Evolutionary conservation across 2,888 invertebrate species (phyloP).

Genomic region (Lissonota sp.): DNA sequence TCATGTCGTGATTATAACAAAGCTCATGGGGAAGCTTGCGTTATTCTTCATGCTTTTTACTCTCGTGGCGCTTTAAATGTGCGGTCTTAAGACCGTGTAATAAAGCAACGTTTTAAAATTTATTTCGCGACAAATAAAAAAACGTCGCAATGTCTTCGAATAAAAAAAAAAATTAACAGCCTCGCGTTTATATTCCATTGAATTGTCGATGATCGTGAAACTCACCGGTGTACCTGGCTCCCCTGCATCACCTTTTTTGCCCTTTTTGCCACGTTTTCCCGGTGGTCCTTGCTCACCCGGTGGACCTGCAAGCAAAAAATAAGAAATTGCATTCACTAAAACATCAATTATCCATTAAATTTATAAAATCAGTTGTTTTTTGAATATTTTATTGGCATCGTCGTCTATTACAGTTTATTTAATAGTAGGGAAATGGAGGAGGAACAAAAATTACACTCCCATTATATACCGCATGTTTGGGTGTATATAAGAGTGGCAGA

Average conservation of each 20-base stretch:
- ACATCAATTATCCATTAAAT: no score
- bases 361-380: no score
- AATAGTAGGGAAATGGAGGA: neutral
- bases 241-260: conserved; percentile 94
- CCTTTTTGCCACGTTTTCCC: conserved; percentile 95
- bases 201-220: conserved; percentile 69
- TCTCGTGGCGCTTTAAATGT: conserved; percentile 54
- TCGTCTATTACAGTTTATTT: no score
- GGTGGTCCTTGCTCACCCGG: conserved; percentile 93
- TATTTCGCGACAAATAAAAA: neutral
- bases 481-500: conserved; percentile 5
- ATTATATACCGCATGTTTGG: conserved; percentile 3
- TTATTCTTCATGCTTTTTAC: conserved; percentile 44
- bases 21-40: conserved; percentile 2
- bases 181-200: conserved; percentile 23
- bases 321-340: conserved; percentile 63
- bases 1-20: neutral
- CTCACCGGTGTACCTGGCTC: conserved; percentile 92
- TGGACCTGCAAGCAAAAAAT: conserved; percentile 85
- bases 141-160: conserved; percentile 9
- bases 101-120: neutral
- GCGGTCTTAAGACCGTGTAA: conserved; percentile 28
- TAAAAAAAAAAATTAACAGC: conserved; percentile 45
- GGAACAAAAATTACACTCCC: conserved; percentile 17
- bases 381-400: no score